Conservation (phyloP, 2,797 vertebrate genomes). For the Cheirogaleus major region DNA sequence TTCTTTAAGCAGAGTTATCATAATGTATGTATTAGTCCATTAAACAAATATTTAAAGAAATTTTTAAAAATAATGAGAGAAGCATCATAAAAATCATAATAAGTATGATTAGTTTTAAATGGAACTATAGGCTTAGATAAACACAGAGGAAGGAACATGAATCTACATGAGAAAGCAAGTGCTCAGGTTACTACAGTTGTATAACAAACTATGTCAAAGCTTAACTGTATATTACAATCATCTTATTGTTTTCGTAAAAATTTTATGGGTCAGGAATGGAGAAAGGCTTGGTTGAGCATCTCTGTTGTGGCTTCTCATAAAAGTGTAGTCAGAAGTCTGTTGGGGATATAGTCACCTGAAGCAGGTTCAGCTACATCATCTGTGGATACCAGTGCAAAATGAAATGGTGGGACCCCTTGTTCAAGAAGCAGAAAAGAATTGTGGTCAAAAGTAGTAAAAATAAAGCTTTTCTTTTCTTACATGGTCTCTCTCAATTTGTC, state of each 20-base stretch:
- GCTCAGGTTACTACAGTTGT: not conserved
- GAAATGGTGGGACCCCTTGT: not conserved
- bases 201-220: not conserved
- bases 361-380: not conserved
- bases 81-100: not conserved
- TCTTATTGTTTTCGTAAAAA: not conserved
- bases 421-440: not conserved
- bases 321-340: not conserved
- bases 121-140: not conserved
- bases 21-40: not conserved
- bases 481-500: not conserved
- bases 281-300: not conserved
- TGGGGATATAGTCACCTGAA: not conserved
- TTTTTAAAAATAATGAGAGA: not conserved
- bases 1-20: not conserved
- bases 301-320: not conserved
- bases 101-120: not conserved
- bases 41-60: not conserved
- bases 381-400: not conserved
- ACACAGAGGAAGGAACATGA: not conserved
- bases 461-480: not conserved
- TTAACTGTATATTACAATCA: not conserved
- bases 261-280: not conserved
- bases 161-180: not conserved
- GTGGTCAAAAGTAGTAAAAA: not conserved